Base-by-base conservation (phyloP, 2,888 invertebrate genomes). In the Ryuthela nishihirai region DNA sequence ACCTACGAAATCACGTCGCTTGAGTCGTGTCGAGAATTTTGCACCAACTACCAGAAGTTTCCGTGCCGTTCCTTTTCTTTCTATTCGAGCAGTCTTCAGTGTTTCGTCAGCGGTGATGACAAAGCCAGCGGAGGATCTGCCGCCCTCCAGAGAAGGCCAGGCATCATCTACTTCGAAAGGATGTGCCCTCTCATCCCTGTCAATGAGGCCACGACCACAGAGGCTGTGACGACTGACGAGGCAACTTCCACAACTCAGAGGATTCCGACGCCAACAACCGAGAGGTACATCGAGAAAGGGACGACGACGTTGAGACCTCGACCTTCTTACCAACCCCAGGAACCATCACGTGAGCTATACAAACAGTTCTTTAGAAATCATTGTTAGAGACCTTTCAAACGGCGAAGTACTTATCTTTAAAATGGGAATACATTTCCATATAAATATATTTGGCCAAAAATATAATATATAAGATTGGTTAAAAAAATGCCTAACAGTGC, bases 31-130 rank as follows among this genome's bases (percentile, higher is more conserved):
- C 70, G 74, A 60, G 66, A 70, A 2, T 66, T 70, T 12, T 76
- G 76, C 60, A 71, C 70, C 55, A 69, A 68, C 20, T 71, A 72
- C 52, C 63, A 69, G n/a, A 69, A 71, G 21, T 75, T 75, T 67
- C 69, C 71, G 25, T 76, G 76, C 58, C 70, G 75, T 18, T 73
- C 75, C 0, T 74, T 72, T 61, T 72, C 75, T 9, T 75, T 72
- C 65, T 75, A 74, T 60, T 70, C 72, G 9, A 70, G 73, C 23
- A 74, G 71, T 2, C 69, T 71, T 10, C 75, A 75, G 64, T 76
- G 76, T 55, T 74, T 76, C 62, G 69, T 76, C 29, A 73, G 73
- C 18, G 75, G 75, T 12, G 67, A 68, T 34, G 67, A 68, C 44
- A 56, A 56, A 15, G 49, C 50, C 12, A 64, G 64, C 21, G 67